Evolutionary conservation across 2,113 vertebrate genomes (phyloP), one percentile per base, ranked within the genome.

Genomic region (Barnardius zonarius): DNA sequence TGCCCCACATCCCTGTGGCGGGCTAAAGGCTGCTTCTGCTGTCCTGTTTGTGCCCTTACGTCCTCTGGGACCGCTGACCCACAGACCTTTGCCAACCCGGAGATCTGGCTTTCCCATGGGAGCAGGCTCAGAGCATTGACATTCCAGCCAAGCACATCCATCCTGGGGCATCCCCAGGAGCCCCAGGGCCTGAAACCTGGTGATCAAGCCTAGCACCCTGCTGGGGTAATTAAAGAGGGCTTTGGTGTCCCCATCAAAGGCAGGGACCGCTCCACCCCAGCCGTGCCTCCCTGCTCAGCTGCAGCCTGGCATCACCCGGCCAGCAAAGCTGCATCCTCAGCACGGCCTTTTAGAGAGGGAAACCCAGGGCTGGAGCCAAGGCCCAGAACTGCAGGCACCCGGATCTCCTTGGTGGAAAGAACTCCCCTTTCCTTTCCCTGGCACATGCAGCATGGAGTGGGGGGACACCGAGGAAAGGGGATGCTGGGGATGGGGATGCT

Each of bases 301-400:
- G 88, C 91, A 91, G 92, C 86, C 93, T 89, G 89, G 44, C 81
- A 67, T 93, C 94, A 93, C 88, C 88, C 80, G 3, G 24, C 90
- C 84, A 61, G 86, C 86, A 79, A 85, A 92, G 93, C 91, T 88
- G 93, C 92, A 76, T 86, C 91, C 82, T 94, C 85, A 92, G 89
- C 91, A 69, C 44, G 0, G 64, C 86, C 25, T 46, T n/a, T 76
- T 17, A 90, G 55, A 61, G 30, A 77, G 62, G 75, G 94, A 86
- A 95, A 88, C 88, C 84, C 81, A 67, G 48, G 7, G 80, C 59
- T 57, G 76, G 25, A 76, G 28, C 46, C 83, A 37, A 73, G 11
- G 2, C 57, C 33, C 57, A 59, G 57, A 59, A 59, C 33, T 59
- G 20, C 20, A 59, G 33, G 57, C 57, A 59, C 33, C 15, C 20